Base-by-base conservation (phyloP, 2,113 vertebrate genomes). In the Pteropus alecto region DNA sequence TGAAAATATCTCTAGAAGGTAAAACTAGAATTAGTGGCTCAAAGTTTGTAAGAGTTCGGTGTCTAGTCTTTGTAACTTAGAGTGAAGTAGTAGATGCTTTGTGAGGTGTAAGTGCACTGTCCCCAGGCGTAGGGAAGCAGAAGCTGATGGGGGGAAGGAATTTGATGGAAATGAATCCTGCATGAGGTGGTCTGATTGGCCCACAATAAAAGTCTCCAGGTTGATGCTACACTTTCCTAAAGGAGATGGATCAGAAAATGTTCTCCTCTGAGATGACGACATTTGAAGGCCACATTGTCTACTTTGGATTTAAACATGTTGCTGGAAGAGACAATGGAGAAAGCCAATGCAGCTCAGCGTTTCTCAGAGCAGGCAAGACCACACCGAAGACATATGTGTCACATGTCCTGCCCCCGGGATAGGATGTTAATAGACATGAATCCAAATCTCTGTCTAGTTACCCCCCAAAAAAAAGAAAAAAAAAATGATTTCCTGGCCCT, bases 1-100 rank as follows among this genome's bases (percentile, higher is more conserved):
- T n/a, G 88, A 67, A 93, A 91, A 94, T 67, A 56, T 38, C 26
- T 86, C 30, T 56, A 73, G 48, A 92, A 76, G 35, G 90, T 70
- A 95, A 60, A 81, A 82, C 21, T 56, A 15, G 77, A 90, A 13
- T 13, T 46, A 12, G n/a, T 48, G 19, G 15, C 30, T 87, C 54
- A 48, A 82, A 41, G 48, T 54, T 86, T 16, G 67, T 76, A 38
- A 71, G 46, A 82, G 18, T 54, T 70, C 67, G 19, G 8, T 30
- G 51, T 51, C 60, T 65, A 73, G 5, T 60, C 67, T 82, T 82
- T 16, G 22, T 43, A 54, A 58, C 3, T 30, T 24, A 6, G 8
- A 46, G 30, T 58, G 41, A 76, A 35, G 26, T 0, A 60, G 73
- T 8, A 41, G 46, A 43, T 84, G 15, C 14, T 63, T 58, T 92